Base-by-base conservation (phyloP, 2,888 invertebrate genomes). In the Selenia dentaria region DNA sequence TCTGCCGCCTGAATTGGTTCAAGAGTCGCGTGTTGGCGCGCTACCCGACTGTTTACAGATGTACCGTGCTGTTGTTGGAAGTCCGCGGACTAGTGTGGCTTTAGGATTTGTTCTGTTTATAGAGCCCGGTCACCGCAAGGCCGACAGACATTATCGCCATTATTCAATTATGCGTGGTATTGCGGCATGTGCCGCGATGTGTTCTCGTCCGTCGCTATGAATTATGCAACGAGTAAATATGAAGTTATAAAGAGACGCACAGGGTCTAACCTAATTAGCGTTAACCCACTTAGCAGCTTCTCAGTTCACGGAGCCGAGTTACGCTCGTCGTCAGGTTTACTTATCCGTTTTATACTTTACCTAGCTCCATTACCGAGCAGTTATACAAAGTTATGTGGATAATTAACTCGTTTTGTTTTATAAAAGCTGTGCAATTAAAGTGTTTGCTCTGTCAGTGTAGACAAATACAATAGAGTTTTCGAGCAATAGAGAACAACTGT, bases 161-260 rank as follows among this genome's bases (percentile, higher is more conserved):
- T 81, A 86, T 87, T 83, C 85, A 85, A 85, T 86, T 86, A 85
- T 74, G 67, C 65, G 70, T 69, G 73, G 67, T 69, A 71, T 70
- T 66, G 73, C 75, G 73, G 74, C 77, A 76, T 74, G 73, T 72
- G 70, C 71, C 70, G 59, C 53, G 59, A 60, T 64, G 69, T 66
- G 64, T 59, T 70, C 69, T 61, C 57, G 60, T 62, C 59, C 57
- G 60, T 62, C 60, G 62, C 57, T 51, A 56, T 54, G 45, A 57
- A 60, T 64, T 66, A 66, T 48, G 61, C 64, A 67, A 63, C 54
- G 54, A 49, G 47, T 52, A 43, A 62, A 61, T 58, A 61, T 62
- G 54, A 47, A 64, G 46, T 41, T 41, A 37, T 34, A 40, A 20
- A 20, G 24, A 45, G 50, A 44, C 46, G 46, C 39, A n/a, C n/a